Evolutionary conservation across 2,797 vertebrate species (phyloP).

Genomic region (Scolopax rusticola): DNA sequence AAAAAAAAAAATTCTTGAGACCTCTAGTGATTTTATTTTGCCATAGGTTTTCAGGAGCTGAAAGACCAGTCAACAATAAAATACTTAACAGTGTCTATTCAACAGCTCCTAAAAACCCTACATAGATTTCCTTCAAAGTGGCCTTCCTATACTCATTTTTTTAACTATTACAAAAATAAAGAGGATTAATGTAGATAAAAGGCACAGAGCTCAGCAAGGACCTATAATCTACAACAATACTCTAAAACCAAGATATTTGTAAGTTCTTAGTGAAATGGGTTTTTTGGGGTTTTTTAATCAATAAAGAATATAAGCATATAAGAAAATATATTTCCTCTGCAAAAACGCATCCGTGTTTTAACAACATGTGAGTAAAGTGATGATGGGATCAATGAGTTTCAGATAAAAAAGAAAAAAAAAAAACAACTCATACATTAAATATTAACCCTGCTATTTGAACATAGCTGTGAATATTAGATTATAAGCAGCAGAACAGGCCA

Average conservation of each 20-base stretch:
- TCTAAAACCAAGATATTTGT: rapidly evolving
- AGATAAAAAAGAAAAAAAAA: background rate
- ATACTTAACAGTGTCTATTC: background rate
- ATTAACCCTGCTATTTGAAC: background rate
- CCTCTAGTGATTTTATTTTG: background rate
- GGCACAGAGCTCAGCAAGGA: background rate
- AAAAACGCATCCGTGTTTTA: background rate
- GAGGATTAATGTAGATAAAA: background rate
- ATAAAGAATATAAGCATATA: background rate
- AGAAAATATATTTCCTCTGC: background rate
- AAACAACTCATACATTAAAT: background rate
- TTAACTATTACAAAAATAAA: background rate
- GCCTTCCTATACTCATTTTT: background rate
- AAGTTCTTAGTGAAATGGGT: background rate
- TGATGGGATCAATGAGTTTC: background rate
- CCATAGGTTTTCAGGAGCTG: background rate
- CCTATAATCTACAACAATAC: background rate
- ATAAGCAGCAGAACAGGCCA: background rate
- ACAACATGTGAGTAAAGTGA: background rate
- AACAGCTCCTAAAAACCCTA: background rate
- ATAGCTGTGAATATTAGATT: background rate
- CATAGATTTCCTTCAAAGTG: background rate
- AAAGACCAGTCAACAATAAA: background rate
- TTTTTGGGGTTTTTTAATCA: no score
- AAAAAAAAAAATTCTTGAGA: background rate